These are phyloP conservation scores for Murina feae DNA, from an alignment of 2,113 vertebrate species.

Conservation along the genomic window DNA sequence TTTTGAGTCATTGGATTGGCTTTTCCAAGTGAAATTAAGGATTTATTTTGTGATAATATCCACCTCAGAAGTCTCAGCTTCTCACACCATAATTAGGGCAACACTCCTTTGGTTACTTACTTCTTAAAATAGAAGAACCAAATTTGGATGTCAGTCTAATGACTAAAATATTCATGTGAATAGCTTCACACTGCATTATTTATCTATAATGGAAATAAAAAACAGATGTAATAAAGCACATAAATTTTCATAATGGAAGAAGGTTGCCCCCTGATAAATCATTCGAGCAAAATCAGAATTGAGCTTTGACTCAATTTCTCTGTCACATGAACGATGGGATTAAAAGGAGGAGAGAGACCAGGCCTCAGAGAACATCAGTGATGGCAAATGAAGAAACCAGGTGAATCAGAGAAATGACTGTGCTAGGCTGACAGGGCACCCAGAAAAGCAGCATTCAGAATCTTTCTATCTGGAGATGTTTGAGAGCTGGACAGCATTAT, in stretches of 20 bases:
- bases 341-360: not conserved
- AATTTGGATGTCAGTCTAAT: not conserved
- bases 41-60: not conserved
- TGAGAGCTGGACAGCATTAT: not conserved
- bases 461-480: not conserved
- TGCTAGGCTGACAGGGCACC: not conserved
- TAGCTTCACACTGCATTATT: constrained; percentile 7
- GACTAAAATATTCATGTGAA: not conserved
- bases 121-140: constrained; percentile 26
- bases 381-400: not conserved
- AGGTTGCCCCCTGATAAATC: not conserved
- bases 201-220: not conserved
- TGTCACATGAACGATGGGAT: not conserved
- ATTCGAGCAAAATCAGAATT: constrained; percentile 46
- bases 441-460: not conserved
- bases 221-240: not conserved
- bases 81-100: not conserved
- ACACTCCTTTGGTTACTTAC: not conserved
- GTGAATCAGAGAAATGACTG: not conserved
- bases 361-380: not conserved
- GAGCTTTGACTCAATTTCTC: constrained; percentile 29
- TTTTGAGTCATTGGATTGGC: not conserved
- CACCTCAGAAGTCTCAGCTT: not conserved
- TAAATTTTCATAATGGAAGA: not conserved
- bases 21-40: not conserved